These are phyloP conservation scores for Elegia similella DNA, from an alignment of 2,888 invertebrate species.

Conservation along the genomic window DNA sequence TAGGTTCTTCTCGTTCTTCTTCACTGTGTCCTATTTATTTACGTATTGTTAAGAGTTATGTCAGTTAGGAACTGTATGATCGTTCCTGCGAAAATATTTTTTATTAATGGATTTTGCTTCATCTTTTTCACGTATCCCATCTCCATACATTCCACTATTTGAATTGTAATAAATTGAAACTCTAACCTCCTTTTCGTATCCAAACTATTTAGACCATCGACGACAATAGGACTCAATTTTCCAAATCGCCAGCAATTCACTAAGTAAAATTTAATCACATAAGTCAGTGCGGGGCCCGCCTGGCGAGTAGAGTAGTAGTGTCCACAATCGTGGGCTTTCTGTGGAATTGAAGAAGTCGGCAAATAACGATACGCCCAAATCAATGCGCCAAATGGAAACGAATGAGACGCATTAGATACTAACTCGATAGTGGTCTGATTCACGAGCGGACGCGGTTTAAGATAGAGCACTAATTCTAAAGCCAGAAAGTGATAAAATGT, in stretches of 20 bases:
- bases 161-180: too few relatives aligned
- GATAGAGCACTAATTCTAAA: not conserved
- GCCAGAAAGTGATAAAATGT: not conserved
- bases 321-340: conserved; percentile 7
- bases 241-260: conserved; percentile 3
- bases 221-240: conserved; percentile 1
- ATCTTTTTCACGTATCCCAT: too few relatives aligned
- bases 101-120: too few relatives aligned
- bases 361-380: conserved; percentile 14
- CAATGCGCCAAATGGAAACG: conserved; percentile 10
- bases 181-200: not conserved
- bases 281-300: not conserved
- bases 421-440: not conserved
- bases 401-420: conserved; percentile 9
- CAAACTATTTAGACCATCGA: not conserved
- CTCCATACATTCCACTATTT: too few relatives aligned
- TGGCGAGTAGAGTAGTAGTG: not conserved
- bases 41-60: too few relatives aligned
- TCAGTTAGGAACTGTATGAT: too few relatives aligned
- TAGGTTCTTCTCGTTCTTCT: too few relatives aligned
- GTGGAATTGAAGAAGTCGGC: conserved; percentile 7
- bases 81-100: too few relatives aligned
- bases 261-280: conserved; percentile 9
- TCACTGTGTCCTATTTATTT: too few relatives aligned
- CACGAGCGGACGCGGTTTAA: not conserved